Percentiles rank a stretch among this genome's conserved stretches.
These are phyloP conservation scores for Oreochromis niloticus DNA, from an alignment of 2,113 vertebrate genomes.

Conservation along the genomic window DNA sequence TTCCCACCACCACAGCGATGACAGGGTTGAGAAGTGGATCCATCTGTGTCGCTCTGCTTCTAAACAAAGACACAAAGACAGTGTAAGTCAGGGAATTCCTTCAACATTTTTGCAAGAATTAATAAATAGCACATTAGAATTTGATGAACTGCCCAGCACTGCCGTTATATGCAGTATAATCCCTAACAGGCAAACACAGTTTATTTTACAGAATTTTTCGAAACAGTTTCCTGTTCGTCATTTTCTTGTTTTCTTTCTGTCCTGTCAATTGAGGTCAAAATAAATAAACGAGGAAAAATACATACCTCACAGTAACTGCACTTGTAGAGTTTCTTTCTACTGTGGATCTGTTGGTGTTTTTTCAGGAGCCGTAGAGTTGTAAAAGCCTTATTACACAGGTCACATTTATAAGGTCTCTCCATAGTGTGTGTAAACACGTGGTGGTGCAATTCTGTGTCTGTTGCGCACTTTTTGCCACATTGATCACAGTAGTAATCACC, in stretches of 20 bases:
- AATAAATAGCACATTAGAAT: too few species aligned
- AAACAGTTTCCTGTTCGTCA: neutral
- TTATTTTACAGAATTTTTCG: neutral
- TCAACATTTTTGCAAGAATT: too few species aligned
- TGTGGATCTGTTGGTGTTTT: neutral
- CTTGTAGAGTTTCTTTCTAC: neutral
- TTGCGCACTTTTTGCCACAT: neutral
- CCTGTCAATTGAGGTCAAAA: neutral
- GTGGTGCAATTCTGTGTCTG: neutral
- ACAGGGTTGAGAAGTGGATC: rapidly evolving
- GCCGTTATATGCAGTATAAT: neutral
- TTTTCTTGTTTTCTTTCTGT: neutral
- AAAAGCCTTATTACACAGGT: neutral
- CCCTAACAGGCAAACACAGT: neutral
- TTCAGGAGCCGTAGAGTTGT: neutral
- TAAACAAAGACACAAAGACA: neutral
- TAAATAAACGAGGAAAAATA: neutral
- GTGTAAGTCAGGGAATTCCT: too few species aligned
- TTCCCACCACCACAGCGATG: neutral
- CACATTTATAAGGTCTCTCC: neutral
- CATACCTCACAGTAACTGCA: neutral
- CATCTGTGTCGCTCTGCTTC: neutral
- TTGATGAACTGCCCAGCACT: too few species aligned
- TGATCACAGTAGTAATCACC: neutral
- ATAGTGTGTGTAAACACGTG: neutral